Evolutionary conservation across 2,113 vertebrate genomes (phyloP).

Genomic region (Microtus montanus): DNA sequence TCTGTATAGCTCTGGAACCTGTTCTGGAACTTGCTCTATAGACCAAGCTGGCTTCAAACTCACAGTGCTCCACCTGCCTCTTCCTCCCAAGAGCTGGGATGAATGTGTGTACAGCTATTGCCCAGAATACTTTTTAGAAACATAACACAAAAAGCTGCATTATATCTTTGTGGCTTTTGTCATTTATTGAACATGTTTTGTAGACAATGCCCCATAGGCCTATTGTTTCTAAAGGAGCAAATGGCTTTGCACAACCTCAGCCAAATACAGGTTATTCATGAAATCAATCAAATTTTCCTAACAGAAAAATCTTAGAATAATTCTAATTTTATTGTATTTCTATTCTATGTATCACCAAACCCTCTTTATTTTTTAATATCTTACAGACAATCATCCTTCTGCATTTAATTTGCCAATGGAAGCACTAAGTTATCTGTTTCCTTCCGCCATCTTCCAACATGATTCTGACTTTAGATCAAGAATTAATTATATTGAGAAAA

Average conservation of each 20-base stretch:
- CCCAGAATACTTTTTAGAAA: background rate
- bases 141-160: background rate
- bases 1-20: no score
- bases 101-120: no score
- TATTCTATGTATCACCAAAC: background rate
- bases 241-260: background rate
- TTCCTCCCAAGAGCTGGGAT: no score
- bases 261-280: background rate
- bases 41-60: no score
- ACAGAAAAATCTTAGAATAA: background rate
- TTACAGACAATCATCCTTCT: background rate
- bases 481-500: background rate
- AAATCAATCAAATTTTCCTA: background rate
- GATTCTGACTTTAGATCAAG: background rate
- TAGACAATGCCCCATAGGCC: no score
- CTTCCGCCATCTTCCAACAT: background rate
- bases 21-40: no score
- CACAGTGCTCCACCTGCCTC: no score
- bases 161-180: background rate
- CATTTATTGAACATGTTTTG: background rate
- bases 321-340: background rate
- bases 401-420: background rate
- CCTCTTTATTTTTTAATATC: background rate
- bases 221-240: slow-evolving; percentile 11
- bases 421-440: background rate